Base-by-base conservation (phyloP, 2,888 invertebrate species). In the Erynnis tages region DNA sequence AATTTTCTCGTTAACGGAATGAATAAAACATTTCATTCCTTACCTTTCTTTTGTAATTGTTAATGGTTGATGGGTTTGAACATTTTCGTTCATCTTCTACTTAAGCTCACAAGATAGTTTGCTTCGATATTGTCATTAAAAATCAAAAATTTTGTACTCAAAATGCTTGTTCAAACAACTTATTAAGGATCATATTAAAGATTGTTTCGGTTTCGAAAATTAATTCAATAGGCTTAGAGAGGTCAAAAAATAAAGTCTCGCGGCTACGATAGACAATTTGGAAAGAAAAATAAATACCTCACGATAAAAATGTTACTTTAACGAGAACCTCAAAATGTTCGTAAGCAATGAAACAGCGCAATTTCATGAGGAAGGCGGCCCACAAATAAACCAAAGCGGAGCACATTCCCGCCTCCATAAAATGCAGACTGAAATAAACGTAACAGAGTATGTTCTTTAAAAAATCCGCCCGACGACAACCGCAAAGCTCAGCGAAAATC, bases 21-120 rank as follows among this genome's bases (percentile, higher is more conserved):
- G 88, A 89, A 88, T 89, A 88, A 89, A 89, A 88, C 87, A 88
- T 88, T 88, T 85, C 79, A 87, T 87, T 85, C 82, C 84, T 83
- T 83, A 82, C 82, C 82, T 84, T 86, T 85, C 83, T 86, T 87
- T 86, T 85, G 81, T 85, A 85, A 87, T 84, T 86, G 85, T 86
- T 89, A 87, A 87, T 85, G 83, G 86, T 79, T 81, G 84, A 84
- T 87, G 82, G 82, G 79, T 84, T 84, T 81, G 78, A 79, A 78
- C 83, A 85, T 82, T 81, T 82, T 80, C 79, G 79, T 77, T 75
- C 79, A 68, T 72, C 75, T 75, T 76, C 73, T 76, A 72, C 67
- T 67, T 67, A 65, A 72, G 73, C 65, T 71, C 69, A 74, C 77
- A 72, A 67, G 69, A 63, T 56, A 61, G 62, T 71, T 77, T 78